Percentiles rank a stretch among this genome's conserved stretches.
Conservation (phyloP, 2,888 invertebrate genomes). For the Drosophila parthenogenetica region DNA sequence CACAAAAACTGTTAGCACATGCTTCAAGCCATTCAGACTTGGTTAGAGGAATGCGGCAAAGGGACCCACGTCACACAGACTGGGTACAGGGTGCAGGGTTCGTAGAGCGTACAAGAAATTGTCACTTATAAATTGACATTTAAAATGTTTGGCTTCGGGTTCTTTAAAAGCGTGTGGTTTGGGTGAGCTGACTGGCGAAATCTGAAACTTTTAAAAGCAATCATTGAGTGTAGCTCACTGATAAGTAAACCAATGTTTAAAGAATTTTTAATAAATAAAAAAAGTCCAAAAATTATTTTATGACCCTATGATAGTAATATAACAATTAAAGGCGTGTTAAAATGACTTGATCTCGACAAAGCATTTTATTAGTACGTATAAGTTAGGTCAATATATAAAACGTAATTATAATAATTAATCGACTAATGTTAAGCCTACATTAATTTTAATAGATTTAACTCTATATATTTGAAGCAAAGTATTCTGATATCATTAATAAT, state of each 20-base stretch:
- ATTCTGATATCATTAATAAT: slow-evolving; percentile 8
- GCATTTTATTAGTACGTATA: too few species aligned
- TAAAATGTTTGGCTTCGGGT: slow-evolving; percentile 63
- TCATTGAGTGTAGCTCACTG: neutral
- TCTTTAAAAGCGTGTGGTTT: slow-evolving; percentile 12
- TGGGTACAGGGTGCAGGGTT: neutral
- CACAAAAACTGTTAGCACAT: slow-evolving; percentile 77
- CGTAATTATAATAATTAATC: too few species aligned
- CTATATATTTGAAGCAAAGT: neutral
- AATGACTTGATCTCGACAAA: too few species aligned
- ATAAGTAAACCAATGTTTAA: neutral
- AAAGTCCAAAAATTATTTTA: too few species aligned
- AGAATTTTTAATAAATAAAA: neutral
- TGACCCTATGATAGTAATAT: too few species aligned
- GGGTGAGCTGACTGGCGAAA: slow-evolving; percentile 29
- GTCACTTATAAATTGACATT: slow-evolving; percentile 77
- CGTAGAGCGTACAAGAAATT: slow-evolving; percentile 60
- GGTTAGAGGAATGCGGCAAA: too few species aligned
- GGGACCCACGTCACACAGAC: slow-evolving; percentile 14
- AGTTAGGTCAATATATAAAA: too few species aligned
- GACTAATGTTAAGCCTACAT: too few species aligned
- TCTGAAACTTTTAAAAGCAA: slow-evolving; percentile 38
- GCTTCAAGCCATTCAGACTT: slow-evolving; percentile 56
- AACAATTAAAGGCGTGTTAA: too few species aligned
- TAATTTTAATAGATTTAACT: neutral